Evolutionary conservation across 1,140 invertebrate genomes (phyloP).

Genomic region (Solen grandis): DNA sequence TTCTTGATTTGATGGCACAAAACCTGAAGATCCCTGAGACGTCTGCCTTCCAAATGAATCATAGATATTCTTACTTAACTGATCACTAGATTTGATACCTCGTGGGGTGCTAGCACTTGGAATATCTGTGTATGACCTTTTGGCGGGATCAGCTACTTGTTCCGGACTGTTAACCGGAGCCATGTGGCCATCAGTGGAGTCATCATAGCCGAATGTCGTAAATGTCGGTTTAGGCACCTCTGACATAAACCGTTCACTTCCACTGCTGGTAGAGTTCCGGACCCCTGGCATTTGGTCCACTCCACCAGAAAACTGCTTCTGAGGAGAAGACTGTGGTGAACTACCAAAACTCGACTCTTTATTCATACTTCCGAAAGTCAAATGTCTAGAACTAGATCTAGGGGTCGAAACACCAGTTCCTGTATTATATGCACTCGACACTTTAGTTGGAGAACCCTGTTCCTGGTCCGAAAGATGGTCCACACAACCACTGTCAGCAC

Average conservation of each 20-base stretch:
- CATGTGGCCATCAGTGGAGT: background rate
- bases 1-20: constrained; percentile 46
- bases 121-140: background rate
- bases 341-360: background rate
- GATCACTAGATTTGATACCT: background rate
- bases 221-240: constrained; percentile 58
- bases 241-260: constrained; percentile 49
- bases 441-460: background rate
- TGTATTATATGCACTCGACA: background rate
- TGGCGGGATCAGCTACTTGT: constrained; percentile 3
- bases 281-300: background rate
- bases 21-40: constrained; percentile 43
- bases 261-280: constrained; percentile 42
- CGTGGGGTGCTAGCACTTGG: constrained; percentile 21
- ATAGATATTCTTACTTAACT: background rate
- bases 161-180: constrained; percentile 24
- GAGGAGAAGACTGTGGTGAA: background rate
- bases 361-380: background rate
- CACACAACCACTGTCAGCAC: background rate
- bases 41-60: constrained; percentile 16
- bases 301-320: background rate
- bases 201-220: constrained; percentile 65
- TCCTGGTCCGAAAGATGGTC: background rate
- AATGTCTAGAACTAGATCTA: background rate
- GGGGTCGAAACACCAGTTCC: background rate